phyloP scores from a whole-genome alignment of 2,888 invertebrate species.

The Mamestra brassicae region DNA sequence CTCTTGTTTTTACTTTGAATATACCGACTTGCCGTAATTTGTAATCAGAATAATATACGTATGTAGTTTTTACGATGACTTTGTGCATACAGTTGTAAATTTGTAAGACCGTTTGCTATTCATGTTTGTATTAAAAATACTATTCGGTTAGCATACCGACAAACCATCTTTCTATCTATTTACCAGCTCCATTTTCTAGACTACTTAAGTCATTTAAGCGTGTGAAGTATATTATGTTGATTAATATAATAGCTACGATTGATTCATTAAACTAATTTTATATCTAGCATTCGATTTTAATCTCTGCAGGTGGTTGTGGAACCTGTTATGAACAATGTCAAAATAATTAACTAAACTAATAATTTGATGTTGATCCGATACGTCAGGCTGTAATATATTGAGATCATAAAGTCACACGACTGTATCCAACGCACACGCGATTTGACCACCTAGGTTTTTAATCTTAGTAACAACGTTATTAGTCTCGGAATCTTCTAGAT shows the following conservation, averaged over 20 bases:
- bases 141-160: not conserved
- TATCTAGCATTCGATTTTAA: conserved; percentile 7
- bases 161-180: not conserved
- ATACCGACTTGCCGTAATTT: not conserved
- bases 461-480: conserved; percentile 32
- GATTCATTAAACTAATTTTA: not conserved
- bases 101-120: not conserved
- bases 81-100: conserved; percentile 7
- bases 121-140: not conserved
- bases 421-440: conserved; percentile 52
- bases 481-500: not conserved
- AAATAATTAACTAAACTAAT: conserved; percentile 54
- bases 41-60: not conserved
- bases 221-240: not conserved
- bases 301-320: conserved; percentile 11
- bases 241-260: not conserved
- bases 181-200: not conserved
- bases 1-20: not conserved
- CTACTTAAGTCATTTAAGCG: conserved; percentile 2
- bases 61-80: not conserved
- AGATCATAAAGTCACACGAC: conserved; percentile 45
- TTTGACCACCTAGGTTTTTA: conserved; percentile 28
- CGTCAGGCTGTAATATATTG: conserved; percentile 53
- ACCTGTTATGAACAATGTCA: conserved; percentile 41
- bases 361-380: conserved; percentile 54